Base-by-base conservation (phyloP, 2,797 vertebrate genomes). In the Corythornis leucogaster region DNA sequence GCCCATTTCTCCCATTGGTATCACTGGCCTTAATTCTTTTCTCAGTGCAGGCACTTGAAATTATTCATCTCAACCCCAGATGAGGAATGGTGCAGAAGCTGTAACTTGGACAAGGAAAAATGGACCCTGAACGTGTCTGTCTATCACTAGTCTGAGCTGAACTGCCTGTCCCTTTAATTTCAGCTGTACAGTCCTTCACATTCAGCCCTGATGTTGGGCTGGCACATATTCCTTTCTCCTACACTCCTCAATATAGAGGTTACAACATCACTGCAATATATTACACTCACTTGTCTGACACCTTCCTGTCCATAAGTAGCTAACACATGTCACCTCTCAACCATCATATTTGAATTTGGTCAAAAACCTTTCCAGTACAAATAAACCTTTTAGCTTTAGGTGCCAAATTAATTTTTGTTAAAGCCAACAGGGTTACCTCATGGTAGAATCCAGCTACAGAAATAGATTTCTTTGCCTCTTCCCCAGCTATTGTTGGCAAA, bases 401-500 rank as follows among this genome's bases (percentile, higher is more conserved):
- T 15, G 4, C 18, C 6, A 9, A 86, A 69, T 79, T 82, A 83
- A n/a, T 88, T 95, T 84, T 64, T 50, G 13, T 59, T 85, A 64
- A 77, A 76, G 62, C 22, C 64, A 82, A 53, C 7, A 66, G 46
- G 22, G 83, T 82, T 84, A 75, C 33, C 38, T 90, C 28, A 69
- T 8, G 11, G 59, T 64, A 82, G 30, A 93, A 70, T 51, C 24
- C 46, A 75, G 64, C 25, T 45, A 85, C 40, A 86, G 82, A 93
- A 95, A 75, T 83, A 81, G 83, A 85, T 88, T 91, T 71, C 12
- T 61, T 83, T 81, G 79, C 42, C 38, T 82, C 43, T 81, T 92
- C 48, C 70, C 42, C 46, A 91, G 77, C 66, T 96, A 91, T 92
- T 93, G 89, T 89, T 89, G 82, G 87, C 80, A 95, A 96, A 96